Percentiles rank a stretch among this genome's conserved stretches.
Conservation (phyloP, 2,113 vertebrate genomes). For the Percina caprodes region DNA sequence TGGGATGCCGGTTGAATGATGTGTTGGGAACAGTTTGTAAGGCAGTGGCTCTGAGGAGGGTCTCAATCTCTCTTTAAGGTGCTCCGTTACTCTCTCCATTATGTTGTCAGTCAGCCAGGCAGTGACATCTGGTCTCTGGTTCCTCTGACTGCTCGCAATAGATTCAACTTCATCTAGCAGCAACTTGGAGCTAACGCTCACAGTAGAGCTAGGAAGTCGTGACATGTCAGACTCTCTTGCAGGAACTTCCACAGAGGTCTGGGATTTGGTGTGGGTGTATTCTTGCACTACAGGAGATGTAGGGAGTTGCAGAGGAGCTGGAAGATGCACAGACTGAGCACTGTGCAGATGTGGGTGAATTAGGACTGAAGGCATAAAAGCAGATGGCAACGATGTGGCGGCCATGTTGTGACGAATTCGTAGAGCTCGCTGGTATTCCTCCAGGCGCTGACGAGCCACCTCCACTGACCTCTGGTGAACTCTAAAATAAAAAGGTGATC, state of each 20-base stretch:
- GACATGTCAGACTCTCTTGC: neutral
- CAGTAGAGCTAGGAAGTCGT: neutral
- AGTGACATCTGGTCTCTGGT: neutral
- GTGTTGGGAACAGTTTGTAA: neutral
- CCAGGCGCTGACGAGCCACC: conserved; percentile 84
- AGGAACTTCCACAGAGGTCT: conserved; percentile 5
- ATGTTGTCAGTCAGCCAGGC: conserved; percentile 46
- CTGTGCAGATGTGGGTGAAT: neutral
- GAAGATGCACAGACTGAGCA: neutral
- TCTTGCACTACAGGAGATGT: neutral
- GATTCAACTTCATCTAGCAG: neutral
- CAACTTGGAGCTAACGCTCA: neutral
- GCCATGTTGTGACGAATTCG: conserved; percentile 75
- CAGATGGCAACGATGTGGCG: neutral
- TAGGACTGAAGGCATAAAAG: conserved; percentile 4
- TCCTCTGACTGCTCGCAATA: neutral
- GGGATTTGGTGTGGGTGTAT: neutral
- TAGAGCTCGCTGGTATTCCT: conserved; percentile 89
- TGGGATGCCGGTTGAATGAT: neutral
- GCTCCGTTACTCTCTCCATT: conserved; percentile 56
- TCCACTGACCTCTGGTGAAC: conserved; percentile 86
- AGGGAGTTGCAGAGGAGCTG: neutral
- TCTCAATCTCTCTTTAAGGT: conserved; percentile 44
- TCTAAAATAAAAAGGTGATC: conserved; percentile 68
- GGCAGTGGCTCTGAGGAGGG: neutral